Evolutionary conservation across 2,888 invertebrate genomes (phyloP).

Genomic region (Philaethria dido): DNA sequence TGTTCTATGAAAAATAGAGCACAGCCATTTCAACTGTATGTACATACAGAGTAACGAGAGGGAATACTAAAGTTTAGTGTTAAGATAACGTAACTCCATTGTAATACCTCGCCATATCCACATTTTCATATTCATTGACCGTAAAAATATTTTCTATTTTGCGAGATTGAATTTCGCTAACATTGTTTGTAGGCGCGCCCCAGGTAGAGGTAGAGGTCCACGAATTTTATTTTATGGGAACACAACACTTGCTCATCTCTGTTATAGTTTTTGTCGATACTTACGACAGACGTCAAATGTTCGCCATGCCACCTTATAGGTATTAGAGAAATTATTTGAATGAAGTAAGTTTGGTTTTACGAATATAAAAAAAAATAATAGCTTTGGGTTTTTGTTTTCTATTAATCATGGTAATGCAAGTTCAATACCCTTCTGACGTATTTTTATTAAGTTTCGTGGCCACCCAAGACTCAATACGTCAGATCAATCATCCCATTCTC

Average conservation of each 20-base stretch:
- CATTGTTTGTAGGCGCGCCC: slow-evolving; percentile 73
- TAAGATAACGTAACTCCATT: slow-evolving; percentile 60
- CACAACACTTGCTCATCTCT: slow-evolving; percentile 48
- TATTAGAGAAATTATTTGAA: slow-evolving; percentile 43
- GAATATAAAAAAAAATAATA: too few relatives aligned
- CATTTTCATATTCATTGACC: slow-evolving; percentile 79
- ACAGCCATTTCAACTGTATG: slow-evolving; percentile 12
- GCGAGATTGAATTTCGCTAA: slow-evolving; percentile 78
- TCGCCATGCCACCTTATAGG: slow-evolving; percentile 41
- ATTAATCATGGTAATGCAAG: not conserved
- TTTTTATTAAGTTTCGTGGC: slow-evolving; percentile 16
- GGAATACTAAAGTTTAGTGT: slow-evolving; percentile 53
- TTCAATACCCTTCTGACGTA: slow-evolving; percentile 10
- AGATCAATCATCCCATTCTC: slow-evolving; percentile 16
- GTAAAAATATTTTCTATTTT: slow-evolving; percentile 81
- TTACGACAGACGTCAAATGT: slow-evolving; percentile 43
- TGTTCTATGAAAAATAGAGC: slow-evolving; percentile 31
- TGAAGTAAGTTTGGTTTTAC: slow-evolving; percentile 34
- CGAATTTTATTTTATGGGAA: slow-evolving; percentile 63
- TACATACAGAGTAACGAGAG: slow-evolving; percentile 38
- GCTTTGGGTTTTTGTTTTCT: too few relatives aligned
- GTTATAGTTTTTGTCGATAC: slow-evolving; percentile 45
- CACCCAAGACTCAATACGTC: slow-evolving; percentile 2
- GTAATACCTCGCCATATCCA: slow-evolving; percentile 58
- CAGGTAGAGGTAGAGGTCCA: slow-evolving; percentile 63